A percentile compares a stretch with the other conserved stretches of the same genome.
These are phyloP conservation scores for Onychorhynchus coronatus DNA, from an alignment of 2,113 vertebrate species.

Conservation along the genomic window DNA sequence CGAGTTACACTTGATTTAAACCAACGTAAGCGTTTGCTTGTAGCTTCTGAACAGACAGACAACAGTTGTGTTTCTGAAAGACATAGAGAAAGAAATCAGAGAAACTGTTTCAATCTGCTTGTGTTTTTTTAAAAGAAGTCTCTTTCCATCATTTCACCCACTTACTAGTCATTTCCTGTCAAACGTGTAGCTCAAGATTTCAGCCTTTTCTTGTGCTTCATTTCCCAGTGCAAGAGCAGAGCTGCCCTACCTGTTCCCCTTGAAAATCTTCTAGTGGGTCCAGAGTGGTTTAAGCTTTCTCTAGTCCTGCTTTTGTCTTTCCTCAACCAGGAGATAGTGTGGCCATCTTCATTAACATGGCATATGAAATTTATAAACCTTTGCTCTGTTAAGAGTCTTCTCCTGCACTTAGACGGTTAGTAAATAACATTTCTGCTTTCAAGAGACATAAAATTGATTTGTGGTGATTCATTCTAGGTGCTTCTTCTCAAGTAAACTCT, in stretches of 20 bases:
- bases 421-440: background rate
- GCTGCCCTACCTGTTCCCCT: background rate
- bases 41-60: background rate
- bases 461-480: background rate
- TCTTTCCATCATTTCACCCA: background rate
- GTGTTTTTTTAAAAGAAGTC: background rate
- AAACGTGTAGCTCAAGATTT: background rate
- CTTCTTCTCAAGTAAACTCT: background rate
- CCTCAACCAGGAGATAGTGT: background rate
- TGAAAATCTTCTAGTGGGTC: background rate
- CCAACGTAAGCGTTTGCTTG: accelerated
- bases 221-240: background rate
- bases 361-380: background rate
- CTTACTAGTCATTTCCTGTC: background rate
- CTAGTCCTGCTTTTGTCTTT: background rate
- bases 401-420: background rate
- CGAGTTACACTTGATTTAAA: background rate
- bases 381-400: background rate
- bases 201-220: background rate
- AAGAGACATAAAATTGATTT: background rate
- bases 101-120: background rate
- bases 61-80: background rate
- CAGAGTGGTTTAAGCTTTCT: background rate
- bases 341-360: background rate
- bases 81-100: background rate